phyloP scores from a whole-genome alignment of 1,140 invertebrate genomes.

The Hestina assimilis region DNA sequence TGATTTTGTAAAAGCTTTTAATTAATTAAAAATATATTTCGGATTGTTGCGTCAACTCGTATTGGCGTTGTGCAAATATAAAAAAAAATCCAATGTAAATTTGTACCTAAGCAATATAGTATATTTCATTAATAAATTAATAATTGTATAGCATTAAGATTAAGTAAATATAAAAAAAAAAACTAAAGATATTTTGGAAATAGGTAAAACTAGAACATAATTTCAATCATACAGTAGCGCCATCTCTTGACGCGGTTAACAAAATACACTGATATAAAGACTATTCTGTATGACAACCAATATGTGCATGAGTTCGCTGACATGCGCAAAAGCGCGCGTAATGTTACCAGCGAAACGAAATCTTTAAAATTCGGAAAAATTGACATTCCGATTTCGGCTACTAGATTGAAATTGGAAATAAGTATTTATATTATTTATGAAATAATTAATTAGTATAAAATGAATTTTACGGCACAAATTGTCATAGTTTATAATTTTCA shows the following conservation, averaged over 20 bases:
- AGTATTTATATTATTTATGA: no score
- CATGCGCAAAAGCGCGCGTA: no score
- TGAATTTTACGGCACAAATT: no score
- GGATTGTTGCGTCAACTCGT: slow-evolving; percentile 51
- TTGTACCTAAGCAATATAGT: slow-evolving; percentile 4
- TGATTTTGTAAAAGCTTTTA: slow-evolving; percentile 19
- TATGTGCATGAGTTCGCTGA: no score
- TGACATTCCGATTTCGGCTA: no score
- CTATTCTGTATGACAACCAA: background rate
- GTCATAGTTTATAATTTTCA: no score
- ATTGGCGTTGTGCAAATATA: slow-evolving; percentile 51
- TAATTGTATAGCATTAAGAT: no score
- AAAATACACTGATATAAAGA: background rate
- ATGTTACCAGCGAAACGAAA: no score
- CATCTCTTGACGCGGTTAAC: background rate
- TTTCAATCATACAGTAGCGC: background rate
- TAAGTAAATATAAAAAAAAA: background rate
- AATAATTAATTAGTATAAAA: no score
- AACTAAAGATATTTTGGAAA: background rate
- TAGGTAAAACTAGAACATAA: background rate
- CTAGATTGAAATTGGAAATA: no score
- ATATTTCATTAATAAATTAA: no score
- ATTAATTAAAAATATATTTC: slow-evolving; percentile 34
- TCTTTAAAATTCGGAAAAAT: no score
- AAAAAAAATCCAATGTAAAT: slow-evolving; percentile 30